Evolutionary conservation across 2,113 vertebrate genomes (phyloP).

Genomic region (Hirundichthys speculiger): DNA sequence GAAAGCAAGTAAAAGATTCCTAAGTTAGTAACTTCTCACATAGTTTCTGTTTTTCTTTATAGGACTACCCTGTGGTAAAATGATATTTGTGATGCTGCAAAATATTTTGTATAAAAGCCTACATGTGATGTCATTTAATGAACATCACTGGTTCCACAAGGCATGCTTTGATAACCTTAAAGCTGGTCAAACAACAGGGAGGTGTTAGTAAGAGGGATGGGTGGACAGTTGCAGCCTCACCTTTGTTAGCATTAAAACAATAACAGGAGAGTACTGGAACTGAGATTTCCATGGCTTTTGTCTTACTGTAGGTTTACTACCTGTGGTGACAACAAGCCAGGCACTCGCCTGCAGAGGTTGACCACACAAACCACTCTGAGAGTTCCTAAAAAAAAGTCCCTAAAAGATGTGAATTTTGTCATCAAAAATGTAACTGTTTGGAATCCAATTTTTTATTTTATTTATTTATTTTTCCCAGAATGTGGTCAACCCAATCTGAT

Average conservation of each 20-base stretch:
- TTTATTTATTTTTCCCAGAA: conserved; percentile 14
- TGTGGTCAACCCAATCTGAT: conserved; percentile 60
- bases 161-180: conserved; percentile 35
- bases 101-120: conserved; percentile 5
- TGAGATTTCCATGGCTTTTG: conserved; percentile 30
- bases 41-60: not conserved
- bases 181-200: conserved; percentile 22
- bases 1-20: conserved; percentile 25
- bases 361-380: conserved; percentile 49
- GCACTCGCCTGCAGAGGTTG: conserved; percentile 53
- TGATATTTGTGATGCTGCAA: conserved; percentile 1
- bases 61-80: not conserved
- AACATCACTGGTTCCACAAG: conserved; percentile 7
- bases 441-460: not conserved
- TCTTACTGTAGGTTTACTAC: not conserved
- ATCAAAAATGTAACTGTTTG: too few relatives aligned
- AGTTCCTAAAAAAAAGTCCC: conserved; percentile 1
- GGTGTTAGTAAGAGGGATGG: conserved; percentile 56
- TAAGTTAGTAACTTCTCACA: conserved; percentile 58
- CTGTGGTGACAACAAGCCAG: conserved; percentile 33
- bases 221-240: conserved; percentile 30
- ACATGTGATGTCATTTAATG: not conserved
- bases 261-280: conserved; percentile 36
- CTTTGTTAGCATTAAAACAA: conserved; percentile 55
- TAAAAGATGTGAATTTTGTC: conserved; percentile 7